These are phyloP conservation scores for Torymus aiolomorphi DNA, from an alignment of 2,888 invertebrate species.

Conservation along the genomic window DNA sequence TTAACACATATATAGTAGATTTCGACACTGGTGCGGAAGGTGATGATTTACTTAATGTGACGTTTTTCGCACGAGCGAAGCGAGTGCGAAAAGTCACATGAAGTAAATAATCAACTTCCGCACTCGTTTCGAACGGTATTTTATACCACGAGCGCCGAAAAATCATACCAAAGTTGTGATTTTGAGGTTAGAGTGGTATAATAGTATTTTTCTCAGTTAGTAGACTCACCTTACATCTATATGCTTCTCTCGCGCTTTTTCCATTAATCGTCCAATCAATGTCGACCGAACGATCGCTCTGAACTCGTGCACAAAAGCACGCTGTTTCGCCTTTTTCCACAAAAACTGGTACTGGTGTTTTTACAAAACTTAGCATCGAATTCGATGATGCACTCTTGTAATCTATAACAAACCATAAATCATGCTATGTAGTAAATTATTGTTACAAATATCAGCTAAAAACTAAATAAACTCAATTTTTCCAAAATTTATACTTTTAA, in stretches of 20 bases:
- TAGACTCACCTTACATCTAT: constrained; percentile 68
- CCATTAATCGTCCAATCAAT: constrained; percentile 80
- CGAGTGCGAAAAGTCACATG: no score
- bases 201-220: no score
- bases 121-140: no score
- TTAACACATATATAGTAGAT: no score
- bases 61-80: no score
- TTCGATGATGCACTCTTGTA: constrained; percentile 64
- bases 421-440: background rate
- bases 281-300: constrained; percentile 74
- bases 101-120: no score
- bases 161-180: no score
- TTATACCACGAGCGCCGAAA: no score
- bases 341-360: constrained; percentile 78
- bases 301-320: constrained; percentile 78
- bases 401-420: constrained; percentile 58
- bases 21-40: no score
- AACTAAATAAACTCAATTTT: background rate
- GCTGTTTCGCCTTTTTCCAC: constrained; percentile 77
- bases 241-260: constrained; percentile 71
- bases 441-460: background rate
- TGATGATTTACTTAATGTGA: no score
- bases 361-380: constrained; percentile 76
- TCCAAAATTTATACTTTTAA: no score
- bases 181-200: no score